Conservation (phyloP, 2,113 vertebrate genomes). For the Brachypodius melanocephalos region DNA sequence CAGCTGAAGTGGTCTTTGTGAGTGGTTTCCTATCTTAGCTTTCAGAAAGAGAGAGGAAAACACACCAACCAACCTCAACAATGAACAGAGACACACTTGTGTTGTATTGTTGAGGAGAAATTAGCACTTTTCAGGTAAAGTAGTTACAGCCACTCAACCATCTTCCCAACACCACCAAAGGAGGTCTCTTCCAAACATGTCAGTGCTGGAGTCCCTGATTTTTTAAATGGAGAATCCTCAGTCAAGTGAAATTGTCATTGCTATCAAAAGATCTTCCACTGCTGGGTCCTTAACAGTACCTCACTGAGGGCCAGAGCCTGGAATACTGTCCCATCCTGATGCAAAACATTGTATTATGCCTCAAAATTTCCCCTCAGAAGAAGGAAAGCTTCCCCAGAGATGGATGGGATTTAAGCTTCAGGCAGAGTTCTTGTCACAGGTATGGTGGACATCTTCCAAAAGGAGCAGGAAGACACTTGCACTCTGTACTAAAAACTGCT, state of each 20-base stretch:
- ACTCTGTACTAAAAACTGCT: neutral
- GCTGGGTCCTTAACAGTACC: neutral
- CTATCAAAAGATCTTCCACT: neutral
- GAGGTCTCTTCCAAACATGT: neutral
- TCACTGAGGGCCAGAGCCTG: neutral
- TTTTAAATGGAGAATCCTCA: neutral
- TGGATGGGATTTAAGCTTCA: neutral
- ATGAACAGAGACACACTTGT: neutral
- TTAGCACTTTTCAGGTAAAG: neutral
- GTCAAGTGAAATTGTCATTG: neutral
- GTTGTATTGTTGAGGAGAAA: neutral
- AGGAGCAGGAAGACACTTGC: neutral
- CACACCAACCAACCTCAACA: neutral
- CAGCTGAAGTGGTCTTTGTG: neutral
- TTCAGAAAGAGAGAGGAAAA: neutral
- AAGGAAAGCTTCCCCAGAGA: neutral
- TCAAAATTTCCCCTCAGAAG: neutral
- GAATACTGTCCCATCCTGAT: neutral
- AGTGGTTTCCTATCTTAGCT: neutral
- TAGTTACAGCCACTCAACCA: neutral
- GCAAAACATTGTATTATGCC: neutral
- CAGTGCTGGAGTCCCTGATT: neutral
- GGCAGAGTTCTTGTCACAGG: neutral
- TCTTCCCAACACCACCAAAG: neutral
- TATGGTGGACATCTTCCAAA: neutral